Evolutionary conservation across 2,797 vertebrate genomes (phyloP).

Genomic region (Chloroceryle amazona): DNA sequence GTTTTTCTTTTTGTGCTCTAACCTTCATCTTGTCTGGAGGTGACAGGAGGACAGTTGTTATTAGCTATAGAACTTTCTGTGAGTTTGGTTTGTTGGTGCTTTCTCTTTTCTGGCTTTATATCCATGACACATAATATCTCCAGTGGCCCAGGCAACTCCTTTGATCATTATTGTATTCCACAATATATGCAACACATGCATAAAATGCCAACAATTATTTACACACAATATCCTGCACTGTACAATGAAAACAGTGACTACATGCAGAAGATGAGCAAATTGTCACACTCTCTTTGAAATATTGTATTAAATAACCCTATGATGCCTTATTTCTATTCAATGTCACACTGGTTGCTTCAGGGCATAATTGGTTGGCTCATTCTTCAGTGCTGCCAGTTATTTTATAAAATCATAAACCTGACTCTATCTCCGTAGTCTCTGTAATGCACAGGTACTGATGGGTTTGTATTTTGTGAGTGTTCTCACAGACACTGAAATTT

Average conservation of each 20-base stretch:
- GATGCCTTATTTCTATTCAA: conserved; percentile 52
- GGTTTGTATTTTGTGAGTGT: background rate
- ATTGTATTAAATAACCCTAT: conserved; percentile 1
- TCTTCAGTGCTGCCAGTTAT: conserved; percentile 37
- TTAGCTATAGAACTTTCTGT: background rate
- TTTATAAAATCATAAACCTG: conserved; percentile 46
- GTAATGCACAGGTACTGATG: background rate
- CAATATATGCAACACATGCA: background rate
- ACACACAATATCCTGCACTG: background rate
- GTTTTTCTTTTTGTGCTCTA: background rate
- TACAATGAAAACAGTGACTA: background rate
- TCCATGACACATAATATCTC: background rate
- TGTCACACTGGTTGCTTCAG: conserved; percentile 52
- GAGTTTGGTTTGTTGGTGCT: background rate
- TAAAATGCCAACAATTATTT: conserved; percentile 23
- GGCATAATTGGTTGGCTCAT: conserved; percentile 56
- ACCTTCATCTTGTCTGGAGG: background rate
- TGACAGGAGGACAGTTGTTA: background rate
- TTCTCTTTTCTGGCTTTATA: background rate
- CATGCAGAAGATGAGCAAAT: conserved; percentile 2
- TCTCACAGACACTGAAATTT: background rate
- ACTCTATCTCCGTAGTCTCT: conserved; percentile 5
- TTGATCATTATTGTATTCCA: conserved; percentile 14
- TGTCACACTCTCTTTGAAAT: conserved; percentile 10
- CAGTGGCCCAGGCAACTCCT: background rate